These are phyloP conservation scores for Pardosa pseudoannulata DNA, from an alignment of 2,888 invertebrate genomes.

Conservation along the genomic window DNA sequence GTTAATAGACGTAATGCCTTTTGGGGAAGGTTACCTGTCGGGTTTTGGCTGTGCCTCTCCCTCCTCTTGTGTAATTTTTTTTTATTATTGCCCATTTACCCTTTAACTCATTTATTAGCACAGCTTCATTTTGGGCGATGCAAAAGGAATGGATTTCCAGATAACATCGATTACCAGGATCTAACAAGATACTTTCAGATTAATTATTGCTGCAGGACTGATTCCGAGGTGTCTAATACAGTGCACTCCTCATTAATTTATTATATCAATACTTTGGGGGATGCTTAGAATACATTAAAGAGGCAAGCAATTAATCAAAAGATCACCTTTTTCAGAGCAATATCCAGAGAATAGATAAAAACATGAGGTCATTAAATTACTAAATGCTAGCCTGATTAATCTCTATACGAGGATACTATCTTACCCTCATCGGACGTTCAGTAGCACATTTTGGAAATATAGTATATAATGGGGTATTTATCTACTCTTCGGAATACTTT, in stretches of 20 bases:
- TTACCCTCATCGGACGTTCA: background rate
- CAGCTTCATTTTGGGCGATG: background rate
- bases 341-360: background rate
- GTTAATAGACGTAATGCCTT: background rate
- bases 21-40: background rate
- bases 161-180: slow-evolving; percentile 3
- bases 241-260: slow-evolving; percentile 46
- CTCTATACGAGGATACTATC: background rate
- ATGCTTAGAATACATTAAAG: background rate
- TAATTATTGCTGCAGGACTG: background rate
- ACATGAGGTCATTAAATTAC: slow-evolving; percentile 6
- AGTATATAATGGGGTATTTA: too few relatives aligned
- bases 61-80: background rate
- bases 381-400: background rate
- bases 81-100: background rate
- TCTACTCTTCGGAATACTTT: too few relatives aligned
- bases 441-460: background rate
- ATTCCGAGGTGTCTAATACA: slow-evolving; percentile 21
- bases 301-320: background rate
- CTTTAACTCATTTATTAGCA: background rate
- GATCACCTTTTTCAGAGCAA: background rate
- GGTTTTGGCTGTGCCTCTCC: background rate
- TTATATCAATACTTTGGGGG: slow-evolving; percentile 27
- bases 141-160: background rate
- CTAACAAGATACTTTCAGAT: background rate